Conservation (phyloP, 2,888 invertebrate genomes). For the Temnothorax ravouxi region DNA sequence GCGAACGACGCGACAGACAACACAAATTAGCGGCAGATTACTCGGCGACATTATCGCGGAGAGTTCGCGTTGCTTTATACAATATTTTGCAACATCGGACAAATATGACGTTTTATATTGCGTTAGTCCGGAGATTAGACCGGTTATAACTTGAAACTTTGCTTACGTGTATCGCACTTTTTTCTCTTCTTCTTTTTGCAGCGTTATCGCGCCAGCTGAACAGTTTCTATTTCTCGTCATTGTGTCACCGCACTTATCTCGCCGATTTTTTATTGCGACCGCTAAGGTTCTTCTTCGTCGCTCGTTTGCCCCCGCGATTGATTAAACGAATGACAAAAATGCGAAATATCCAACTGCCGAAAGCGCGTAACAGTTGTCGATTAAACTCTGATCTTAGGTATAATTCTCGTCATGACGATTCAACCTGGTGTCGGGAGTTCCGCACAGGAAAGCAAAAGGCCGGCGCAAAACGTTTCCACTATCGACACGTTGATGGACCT, state of each 20-base stretch:
- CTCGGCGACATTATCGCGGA: neutral
- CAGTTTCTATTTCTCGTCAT: neutral
- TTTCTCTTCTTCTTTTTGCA: neutral
- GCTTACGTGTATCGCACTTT: constrained; percentile 11
- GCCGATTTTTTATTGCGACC: neutral
- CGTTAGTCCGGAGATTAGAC: constrained; percentile 17
- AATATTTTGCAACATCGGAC: neutral
- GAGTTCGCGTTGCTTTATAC: neutral
- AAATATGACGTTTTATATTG: constrained; percentile 40
- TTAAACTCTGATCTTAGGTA: constrained; percentile 87
- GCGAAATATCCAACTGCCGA: neutral
- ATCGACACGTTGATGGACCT: constrained; percentile 97
- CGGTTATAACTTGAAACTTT: constrained; percentile 30
- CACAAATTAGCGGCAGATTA: constrained; percentile 21
- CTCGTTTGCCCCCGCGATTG: neutral
- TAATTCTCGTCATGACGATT: constrained; percentile 95
- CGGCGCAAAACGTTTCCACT: constrained; percentile 91
- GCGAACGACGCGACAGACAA: neutral
- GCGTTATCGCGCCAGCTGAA: neutral
- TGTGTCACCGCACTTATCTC: constrained; percentile 19
- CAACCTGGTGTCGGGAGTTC: constrained; percentile 90
- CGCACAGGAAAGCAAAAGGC: constrained; percentile 82
- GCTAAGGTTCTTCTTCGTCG: neutral
- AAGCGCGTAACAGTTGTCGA: neutral
- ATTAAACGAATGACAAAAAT: neutral